Evolutionary conservation across 2,888 invertebrate genomes (phyloP), one percentile per base, ranked within the genome.

Genomic region (Yponomeuta sedellus): DNA sequence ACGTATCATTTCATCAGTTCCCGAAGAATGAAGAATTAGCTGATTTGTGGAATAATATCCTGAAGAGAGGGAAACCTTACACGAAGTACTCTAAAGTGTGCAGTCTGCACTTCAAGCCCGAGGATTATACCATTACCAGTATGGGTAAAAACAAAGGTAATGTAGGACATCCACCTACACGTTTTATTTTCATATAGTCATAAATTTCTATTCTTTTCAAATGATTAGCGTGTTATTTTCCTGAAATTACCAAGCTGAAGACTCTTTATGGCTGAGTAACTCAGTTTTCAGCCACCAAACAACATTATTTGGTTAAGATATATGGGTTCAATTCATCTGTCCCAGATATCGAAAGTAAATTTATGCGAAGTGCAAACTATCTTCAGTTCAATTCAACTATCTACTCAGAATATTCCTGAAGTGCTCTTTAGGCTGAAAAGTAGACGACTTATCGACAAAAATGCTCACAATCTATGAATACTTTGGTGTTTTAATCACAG

Each of bases 1-100:
- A 91, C 70, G 91, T 91, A 63, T 89, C 89, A 2, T 91, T 91
- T 69, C 91, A 91, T 66, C 90, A 89, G 69, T 91, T 91, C 72
- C 91, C 91, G 0, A 76, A 88, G 5, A 90, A 91, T 56, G 85
- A 85, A 63, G 84, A 83, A 67, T 76, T 91, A 3, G 91, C 90
- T 2, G 82, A 82, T 72, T 71, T 86, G 11, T 91, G 91, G 91
- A 91, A 91, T 74, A 77, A 81, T 66, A 86, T 91, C 66, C 72
- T 91, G 2, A 91, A 89, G 74, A 75, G 91, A 71, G 90, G 91
- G 58, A 91, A 91, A 74, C 91, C 91, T 0, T 89, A 89, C 68
- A 91, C 91, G 0, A 91, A 91, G 71, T 91, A 91, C 72, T 91
- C 91, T 1, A 91, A 91, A 86, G 91, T 91, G 34, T 91, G 91